Evolutionary conservation across 2,113 vertebrate genomes (phyloP), one percentile per base, ranked within the genome.

Genomic region (Elanoides forficatus): DNA sequence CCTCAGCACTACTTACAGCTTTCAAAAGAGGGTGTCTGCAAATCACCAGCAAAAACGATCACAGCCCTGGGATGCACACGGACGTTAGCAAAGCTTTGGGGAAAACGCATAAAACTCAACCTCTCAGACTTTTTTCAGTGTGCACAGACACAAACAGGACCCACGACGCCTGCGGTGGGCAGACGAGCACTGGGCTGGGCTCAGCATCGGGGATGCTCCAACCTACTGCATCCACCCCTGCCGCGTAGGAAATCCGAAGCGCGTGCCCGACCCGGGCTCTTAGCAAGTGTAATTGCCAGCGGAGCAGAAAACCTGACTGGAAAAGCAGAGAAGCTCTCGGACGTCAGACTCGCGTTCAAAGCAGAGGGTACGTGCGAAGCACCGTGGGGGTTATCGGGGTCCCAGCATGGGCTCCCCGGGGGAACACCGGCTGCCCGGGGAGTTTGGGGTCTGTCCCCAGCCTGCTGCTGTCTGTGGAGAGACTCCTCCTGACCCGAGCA

Each of bases 141-240:
- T 13, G 52, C 26, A 15, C 29, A 47, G 43, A 38, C 15, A 22
- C 20, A 30, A 89, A 48, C 7, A 12, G n/a, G 68, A n/a, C 42
- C 36, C 29, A 6, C 21, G 6, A 9, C 0, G 1, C 43, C 30
- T 1, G 6, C 1, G 5, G 16, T 8, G 45, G 5, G 66, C 40
- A 42, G 42, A 18, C 14, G 5, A 32, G 36, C 75, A 26, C 75
- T 1, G 3, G n/a, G 47, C 26, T 36, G 62, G 13, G 62, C 67
- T 56, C n/a, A 19, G 50, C 48, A 23, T 7, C 1, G 0, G 53
- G 36, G 68, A 56, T 34, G 55, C 55, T 68, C 62, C 18, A 8
- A 16, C 23, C 13, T 25, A 13, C 22, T 21, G 48, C 34, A 45
- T 18, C 67, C 2, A 1, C 25, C 68, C 21, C 42, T 3, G 3